Evolutionary conservation across 30 jellyfish, hydroid and myxozoan genomes (phyloP).

Genomic region (Calvadosia cruxmelitensis): DNA sequence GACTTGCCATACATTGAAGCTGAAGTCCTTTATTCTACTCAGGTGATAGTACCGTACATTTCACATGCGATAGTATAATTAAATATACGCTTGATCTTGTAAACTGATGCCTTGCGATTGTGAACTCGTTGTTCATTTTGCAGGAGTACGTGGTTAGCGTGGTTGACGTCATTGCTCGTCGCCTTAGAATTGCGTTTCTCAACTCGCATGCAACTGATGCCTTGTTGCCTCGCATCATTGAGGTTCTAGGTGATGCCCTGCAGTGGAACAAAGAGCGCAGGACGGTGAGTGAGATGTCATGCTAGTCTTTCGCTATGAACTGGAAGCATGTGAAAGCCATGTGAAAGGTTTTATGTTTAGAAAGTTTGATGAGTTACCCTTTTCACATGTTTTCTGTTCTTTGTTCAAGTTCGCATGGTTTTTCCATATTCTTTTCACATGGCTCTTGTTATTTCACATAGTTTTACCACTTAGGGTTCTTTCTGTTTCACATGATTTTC

Average conservation of each 20-base stretch:
- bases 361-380: not conserved
- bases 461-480: no score
- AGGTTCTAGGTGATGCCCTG: conserved; percentile 63
- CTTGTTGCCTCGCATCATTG: conserved; percentile 53
- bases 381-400: not conserved
- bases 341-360: not conserved
- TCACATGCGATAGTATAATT: no score
- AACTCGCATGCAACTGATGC: conserved; percentile 67
- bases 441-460: no score
- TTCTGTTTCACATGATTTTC: no score
- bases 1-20: conserved; percentile 87
- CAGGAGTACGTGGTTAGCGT: conserved; percentile 87
- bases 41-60: no score
- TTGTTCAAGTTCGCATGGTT: no score
- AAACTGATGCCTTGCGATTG: not conserved
- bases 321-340: no score
- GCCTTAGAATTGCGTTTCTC: conserved; percentile 67
- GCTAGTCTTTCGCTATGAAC: no score
- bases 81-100: not conserved
- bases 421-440: no score
- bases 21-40: conserved; percentile 46
- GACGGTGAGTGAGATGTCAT: no score
- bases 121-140: not conserved
- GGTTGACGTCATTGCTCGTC: conserved; percentile 77
- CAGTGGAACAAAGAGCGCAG: conserved; percentile 65